Evolutionary conservation across 2,888 invertebrate genomes (phyloP), one percentile per base, ranked within the genome.

Genomic region (Harpagoxenus sublaevis): DNA sequence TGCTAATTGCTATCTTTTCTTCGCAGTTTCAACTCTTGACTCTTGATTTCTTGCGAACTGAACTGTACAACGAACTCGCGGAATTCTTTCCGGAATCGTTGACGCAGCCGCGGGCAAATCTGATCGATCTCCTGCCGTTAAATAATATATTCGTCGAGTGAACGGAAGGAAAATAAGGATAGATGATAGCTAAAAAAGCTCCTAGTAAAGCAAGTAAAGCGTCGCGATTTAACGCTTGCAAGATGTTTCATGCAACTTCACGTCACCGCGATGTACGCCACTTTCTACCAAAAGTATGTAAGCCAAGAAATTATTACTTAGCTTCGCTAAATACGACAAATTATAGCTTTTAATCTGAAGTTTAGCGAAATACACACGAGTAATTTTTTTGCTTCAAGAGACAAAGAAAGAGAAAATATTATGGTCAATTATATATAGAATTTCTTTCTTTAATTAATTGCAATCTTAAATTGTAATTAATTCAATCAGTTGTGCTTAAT

Each of bases 51-150:
- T 94, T 95, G 8, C 96, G 98, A 74, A 96, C 96, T 53, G 96
- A 96, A 84, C 96, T 98, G 0, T 98, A 97, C 94, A 98, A 98
- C 93, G 96, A 96, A 87, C 96, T 98, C 60, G 97, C 97, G 74
- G 96, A 96, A 91, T 97, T 97, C 95, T 98, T 98, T 96, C 97
- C 98, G 0, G 97, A 97, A 53, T 96, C 96, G 88, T 96, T 97
- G 95, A 97, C 98, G 9, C 98, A 98, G 90, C 98, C 98, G 0
- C 96, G 96, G 78, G 96, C 96, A 9, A 97, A 98, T 94, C 95
- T 98, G 68, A 96, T 97, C 73, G 97, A 98, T 93, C 96, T 98
- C 84, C 96, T 98, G 88, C 95, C 96, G 15, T 95, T 96, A 48
- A 73, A 73, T 62, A 73, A 66, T 57, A 71, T 78, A 78, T 68